Base-by-base conservation (phyloP, 2,113 vertebrate genomes). In the Nothocercus nigrocapillus region DNA sequence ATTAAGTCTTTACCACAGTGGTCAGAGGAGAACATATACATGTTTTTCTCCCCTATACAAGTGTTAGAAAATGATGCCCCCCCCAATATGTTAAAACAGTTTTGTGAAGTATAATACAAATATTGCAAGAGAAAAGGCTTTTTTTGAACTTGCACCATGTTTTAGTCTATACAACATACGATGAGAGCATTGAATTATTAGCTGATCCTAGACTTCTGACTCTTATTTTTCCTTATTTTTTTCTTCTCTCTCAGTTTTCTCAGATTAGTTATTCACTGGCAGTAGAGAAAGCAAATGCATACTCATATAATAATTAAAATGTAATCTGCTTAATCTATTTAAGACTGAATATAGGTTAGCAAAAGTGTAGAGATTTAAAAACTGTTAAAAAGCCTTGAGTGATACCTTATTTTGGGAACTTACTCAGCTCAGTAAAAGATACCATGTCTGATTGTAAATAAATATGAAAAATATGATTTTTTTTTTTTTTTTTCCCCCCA, bases 391-490 rank as follows among this genome's bases (percentile, higher is more conserved):
- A 59, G 9, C 54, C 53, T 95, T 93, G 5, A 3, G 25, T 32
- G 17, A 3, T 20, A 8, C 81, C 47, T 87, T 76, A 54, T 68
- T 85, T 85, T 84, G 68, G 85, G 25, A 34, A 59, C 81, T 90
- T 22, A 15, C 42, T 81, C 38, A 59, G 66, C 36, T 84, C 75
- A 78, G 89, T 94, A 88, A 77, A 82, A 94, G 19, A 17, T 90
- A 53, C 70, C 19, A 10, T 5, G 22, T 73, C 63, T 92, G 84
- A 79, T 93, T 79, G 70, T 95, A 94, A 85, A 86, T 58, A 95
- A 51, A n/a, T 64, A 24, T 36, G 72, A 91, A 95, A 51, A 96
- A 90, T 88, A 66, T 19, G 11, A 34, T 32, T 47, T 78, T 47
- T 44, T 47, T 13, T 38, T 32, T 45, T 77, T n/a, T n/a, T 36